These are phyloP conservation scores for Trichogramma evanescens DNA, from an alignment of 2,888 invertebrate species.

Conservation along the genomic window DNA sequence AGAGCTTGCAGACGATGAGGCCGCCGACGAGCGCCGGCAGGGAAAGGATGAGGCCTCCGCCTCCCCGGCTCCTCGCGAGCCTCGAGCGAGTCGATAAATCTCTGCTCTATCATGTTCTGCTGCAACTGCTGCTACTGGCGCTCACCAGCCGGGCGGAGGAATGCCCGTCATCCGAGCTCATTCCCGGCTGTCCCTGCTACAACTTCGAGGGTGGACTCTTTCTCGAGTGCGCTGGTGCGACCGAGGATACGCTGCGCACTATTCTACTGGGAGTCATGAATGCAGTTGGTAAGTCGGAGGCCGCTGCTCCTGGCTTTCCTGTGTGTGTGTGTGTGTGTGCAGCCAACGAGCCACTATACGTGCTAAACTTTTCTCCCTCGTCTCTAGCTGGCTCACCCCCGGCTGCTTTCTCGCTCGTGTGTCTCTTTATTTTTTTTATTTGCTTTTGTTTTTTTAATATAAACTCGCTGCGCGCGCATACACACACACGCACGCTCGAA, in stretches of 20 bases:
- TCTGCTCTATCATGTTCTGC: conserved; percentile 6
- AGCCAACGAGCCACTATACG: too few species aligned
- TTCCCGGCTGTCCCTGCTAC: conserved; percentile 80
- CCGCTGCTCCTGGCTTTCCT: too few species aligned
- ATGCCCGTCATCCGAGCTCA: conserved; percentile 40
- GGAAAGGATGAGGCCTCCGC: conserved; percentile 8
- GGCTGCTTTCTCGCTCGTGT: too few species aligned
- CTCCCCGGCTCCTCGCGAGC: conserved; percentile 15
- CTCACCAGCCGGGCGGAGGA: conserved; percentile 35
- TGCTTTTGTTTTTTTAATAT: neutral
- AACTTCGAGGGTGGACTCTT: conserved; percentile 86
- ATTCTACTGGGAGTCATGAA: conserved; percentile 61
- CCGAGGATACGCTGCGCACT: conserved; percentile 64
- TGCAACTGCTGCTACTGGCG: conserved; percentile 23
- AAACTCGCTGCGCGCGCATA: too few species aligned
- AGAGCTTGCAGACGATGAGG: conserved; percentile 26
- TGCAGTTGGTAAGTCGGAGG: conserved; percentile 32
- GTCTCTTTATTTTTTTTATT: neutral
- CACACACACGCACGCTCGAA: too few species aligned
- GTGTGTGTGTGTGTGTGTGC: too few species aligned
- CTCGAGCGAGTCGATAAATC: conserved; percentile 6
- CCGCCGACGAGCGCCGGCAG: conserved; percentile 24
- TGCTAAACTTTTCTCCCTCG: too few species aligned
- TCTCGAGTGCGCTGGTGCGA: conserved; percentile 80
- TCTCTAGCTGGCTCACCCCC: too few species aligned